Base-by-base conservation (phyloP, 2,113 vertebrate species). In the Arothron firmamentum region DNA sequence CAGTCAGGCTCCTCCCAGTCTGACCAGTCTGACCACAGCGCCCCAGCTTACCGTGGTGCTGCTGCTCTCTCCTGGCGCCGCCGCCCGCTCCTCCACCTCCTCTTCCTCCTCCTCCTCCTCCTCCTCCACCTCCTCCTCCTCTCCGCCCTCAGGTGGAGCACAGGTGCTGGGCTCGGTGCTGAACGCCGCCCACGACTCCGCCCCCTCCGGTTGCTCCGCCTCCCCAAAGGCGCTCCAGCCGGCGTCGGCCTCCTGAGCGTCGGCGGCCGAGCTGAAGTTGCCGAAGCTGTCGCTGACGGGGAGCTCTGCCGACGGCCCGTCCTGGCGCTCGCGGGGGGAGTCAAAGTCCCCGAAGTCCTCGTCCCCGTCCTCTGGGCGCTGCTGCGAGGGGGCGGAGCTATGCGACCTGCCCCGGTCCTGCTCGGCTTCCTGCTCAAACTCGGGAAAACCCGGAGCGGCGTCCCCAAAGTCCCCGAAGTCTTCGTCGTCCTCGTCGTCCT, bases 201-300 rank as follows among this genome's bases (percentile, higher is more conserved):
- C 90, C 45, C 87, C 90, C 52, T 68, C 85, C 54, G 88, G 80
- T 45, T 48, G 67, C 31, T 85, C 90, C 38, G 74, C 67, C 52
- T 87, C 78, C 3, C 75, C 92, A 77, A 99, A 99, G 60, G 96
- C 95, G 65, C 90, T 94, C 96, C 97, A 98, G 3, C 90, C 94
- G 0, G 77, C 53, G 38, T 75, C 80, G 3, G 20, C 65, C 16
- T 75, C 79, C 56, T 23, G 72, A 42, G 73, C 85, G 47, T 67
- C 80, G 19, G 75, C 64, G 0, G 92, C 93, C 0, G 93, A 93
- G 83, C 90, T 94, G 74, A 98, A 98, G 77, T 96, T 95, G 0
- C 95, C 94, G 72, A 98, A 98, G 71, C 96, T 94, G 14, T 96
- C 92, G 0, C 91, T 92, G 75, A 86, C 90, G 15, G 93, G 92